These are phyloP conservation scores for Neuroscelio doddi DNA, from an alignment of 2,888 invertebrate species.

Conservation along the genomic window DNA sequence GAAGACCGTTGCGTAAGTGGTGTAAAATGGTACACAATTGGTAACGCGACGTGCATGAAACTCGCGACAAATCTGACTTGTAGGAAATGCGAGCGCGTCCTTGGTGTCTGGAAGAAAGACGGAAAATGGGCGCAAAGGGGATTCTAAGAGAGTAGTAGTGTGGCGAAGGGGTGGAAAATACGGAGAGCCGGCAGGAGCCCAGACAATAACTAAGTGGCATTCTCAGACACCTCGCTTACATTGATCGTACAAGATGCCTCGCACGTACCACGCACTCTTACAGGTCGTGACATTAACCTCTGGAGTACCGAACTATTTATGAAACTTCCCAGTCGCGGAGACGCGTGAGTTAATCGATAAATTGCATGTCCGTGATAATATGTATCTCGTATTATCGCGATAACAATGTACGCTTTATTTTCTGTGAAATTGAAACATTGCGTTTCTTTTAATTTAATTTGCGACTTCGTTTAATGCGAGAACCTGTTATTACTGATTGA, in stretches of 20 bases:
- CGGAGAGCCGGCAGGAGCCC: constrained; percentile 47
- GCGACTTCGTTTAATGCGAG: too few species aligned
- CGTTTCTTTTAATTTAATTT: too few species aligned
- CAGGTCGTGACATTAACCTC: constrained; percentile 55
- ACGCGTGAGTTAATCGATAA: constrained; percentile 53
- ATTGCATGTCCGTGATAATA: constrained; percentile 55
- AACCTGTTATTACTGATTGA: too few species aligned
- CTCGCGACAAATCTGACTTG: too few species aligned
- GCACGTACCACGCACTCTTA: constrained; percentile 45
- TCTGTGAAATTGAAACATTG: too few species aligned
- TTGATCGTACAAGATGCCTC: constrained; percentile 51
- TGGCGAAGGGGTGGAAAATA: constrained; percentile 37
- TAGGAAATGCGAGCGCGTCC: constrained; percentile 23
- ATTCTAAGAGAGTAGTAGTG: constrained; percentile 12
- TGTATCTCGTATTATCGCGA: too few species aligned
- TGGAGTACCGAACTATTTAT: constrained; percentile 52
- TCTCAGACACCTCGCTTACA: constrained; percentile 61
- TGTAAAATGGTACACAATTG: too few species aligned
- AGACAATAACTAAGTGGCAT: constrained; percentile 65
- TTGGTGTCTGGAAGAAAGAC: constrained; percentile 17
- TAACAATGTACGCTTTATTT: too few species aligned
- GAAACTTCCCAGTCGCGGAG: constrained; percentile 31
- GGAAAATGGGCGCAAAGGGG: constrained; percentile 30
- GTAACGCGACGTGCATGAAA: too few species aligned
- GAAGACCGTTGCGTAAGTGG: too few species aligned